These are phyloP conservation scores for Meriones unguiculatus DNA, from an alignment of 2,113 vertebrate species.

Conservation along the genomic window DNA sequence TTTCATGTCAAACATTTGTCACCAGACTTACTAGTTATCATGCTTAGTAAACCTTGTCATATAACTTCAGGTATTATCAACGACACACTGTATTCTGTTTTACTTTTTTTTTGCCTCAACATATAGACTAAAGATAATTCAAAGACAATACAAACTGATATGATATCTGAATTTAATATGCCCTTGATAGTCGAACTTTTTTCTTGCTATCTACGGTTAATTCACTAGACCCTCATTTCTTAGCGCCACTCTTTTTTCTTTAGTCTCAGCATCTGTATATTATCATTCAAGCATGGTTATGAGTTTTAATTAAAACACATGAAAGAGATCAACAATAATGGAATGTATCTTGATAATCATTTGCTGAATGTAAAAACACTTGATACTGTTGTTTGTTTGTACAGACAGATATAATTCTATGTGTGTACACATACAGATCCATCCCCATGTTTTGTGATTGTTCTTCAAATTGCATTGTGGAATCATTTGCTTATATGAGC, in stretches of 20 bases:
- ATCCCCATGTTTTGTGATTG: neutral
- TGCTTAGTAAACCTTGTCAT: neutral
- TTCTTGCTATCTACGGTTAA: neutral
- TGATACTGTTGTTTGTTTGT: neutral
- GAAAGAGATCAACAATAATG: neutral
- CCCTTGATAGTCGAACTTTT: neutral
- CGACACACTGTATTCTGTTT: neutral
- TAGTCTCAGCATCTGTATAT: neutral
- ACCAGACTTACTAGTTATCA: neutral
- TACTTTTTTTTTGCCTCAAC: neutral
- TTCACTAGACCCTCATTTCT: neutral
- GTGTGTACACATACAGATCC: neutral
- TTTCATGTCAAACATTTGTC: neutral
- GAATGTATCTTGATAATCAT: constrained; percentile 21
- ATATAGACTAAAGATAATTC: neutral
- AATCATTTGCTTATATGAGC: constrained; percentile 27
- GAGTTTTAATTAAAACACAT: neutral
- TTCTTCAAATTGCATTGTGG: constrained; percentile 46
- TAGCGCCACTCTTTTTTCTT: neutral
- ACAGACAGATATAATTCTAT: neutral
- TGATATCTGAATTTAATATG: neutral
- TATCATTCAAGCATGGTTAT: neutral
- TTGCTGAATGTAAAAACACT: constrained; percentile 1
- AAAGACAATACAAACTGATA: neutral
- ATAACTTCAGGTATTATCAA: neutral